Evolutionary conservation across 2,888 invertebrate genomes (phyloP), one percentile per base, ranked within the genome.

Genomic region (Cheilosia vulpina): DNA sequence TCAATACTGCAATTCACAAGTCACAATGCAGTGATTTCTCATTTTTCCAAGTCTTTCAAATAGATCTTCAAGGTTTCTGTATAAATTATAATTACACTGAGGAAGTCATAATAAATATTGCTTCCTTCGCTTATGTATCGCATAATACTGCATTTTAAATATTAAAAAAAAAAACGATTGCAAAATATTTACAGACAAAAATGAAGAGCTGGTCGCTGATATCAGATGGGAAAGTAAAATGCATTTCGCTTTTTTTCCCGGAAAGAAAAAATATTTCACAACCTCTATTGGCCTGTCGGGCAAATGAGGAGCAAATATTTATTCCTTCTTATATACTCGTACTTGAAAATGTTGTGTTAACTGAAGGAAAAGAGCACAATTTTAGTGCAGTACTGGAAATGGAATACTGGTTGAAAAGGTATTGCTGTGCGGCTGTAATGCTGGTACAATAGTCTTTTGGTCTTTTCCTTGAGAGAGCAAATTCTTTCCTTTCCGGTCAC

Each of bases 241-340:
- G 66, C 41, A 68, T 68, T 68, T 43, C 43, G 27, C 24, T 34
- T 53, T 68, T 66, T 52, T 52, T 15, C 5, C 11, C 38, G 52
- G 41, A 66, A 66, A 27, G 34, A 19, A 68, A 19, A 68, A 43
- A 9, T 55, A 27, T 41, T 43, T 53, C 52, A 27, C 27, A 53
- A 43, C 43, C 53, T 68, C 55, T 68, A 53, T 43, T 68, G 66
- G 66, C 53, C 55, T 68, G 43, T 13, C 41, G 66, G 53, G 66
- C 53, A 68, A 68, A 68, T 68, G 43, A 53, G 53, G 13, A 68
- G 43, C 53, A 53, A 68, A 68, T 68, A 68, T 68, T 68, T 43
- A 68, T 68, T 53, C 55, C 31, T 41, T n/a, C 43, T 68, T 55
- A 55, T 43, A 41, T 68, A 55, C 41, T 68, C 13, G 43, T 68